These are phyloP conservation scores for Pyrrhia umbra DNA, from an alignment of 2,888 invertebrate genomes.

Conservation along the genomic window DNA sequence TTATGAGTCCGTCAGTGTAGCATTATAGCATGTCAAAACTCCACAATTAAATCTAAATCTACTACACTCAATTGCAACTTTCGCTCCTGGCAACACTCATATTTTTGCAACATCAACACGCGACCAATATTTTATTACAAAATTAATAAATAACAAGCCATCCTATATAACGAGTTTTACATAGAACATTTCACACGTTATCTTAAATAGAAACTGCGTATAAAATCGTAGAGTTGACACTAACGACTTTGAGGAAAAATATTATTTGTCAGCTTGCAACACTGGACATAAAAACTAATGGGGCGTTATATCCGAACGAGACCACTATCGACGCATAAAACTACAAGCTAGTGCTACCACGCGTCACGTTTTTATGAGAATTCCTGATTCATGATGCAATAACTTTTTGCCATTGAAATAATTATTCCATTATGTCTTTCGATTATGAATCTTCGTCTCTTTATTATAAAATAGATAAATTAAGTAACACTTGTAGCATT, in stretches of 20 bases:
- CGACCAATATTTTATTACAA: slow-evolving; percentile 42
- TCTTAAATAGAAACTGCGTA: slow-evolving; percentile 65
- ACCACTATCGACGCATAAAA: slow-evolving; percentile 75
- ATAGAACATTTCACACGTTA: slow-evolving; percentile 50
- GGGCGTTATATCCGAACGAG: slow-evolving; percentile 72
- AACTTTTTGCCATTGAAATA: not conserved
- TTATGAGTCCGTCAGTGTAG: too few species aligned
- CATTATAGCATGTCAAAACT: slow-evolving; percentile 38
- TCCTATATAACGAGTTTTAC: slow-evolving; percentile 39
- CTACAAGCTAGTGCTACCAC: slow-evolving; percentile 48
- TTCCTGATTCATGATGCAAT: not conserved
- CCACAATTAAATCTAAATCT: slow-evolving; percentile 24
- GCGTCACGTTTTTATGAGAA: not conserved
- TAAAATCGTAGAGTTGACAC: slow-evolving; percentile 63
- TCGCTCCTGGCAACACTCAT: slow-evolving; percentile 40
- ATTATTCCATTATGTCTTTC: too few species aligned
- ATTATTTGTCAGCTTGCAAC: slow-evolving; percentile 71
- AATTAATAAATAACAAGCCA: slow-evolving; percentile 28
- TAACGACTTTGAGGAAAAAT: slow-evolving; percentile 63
- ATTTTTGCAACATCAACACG: slow-evolving; percentile 46
- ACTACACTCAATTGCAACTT: slow-evolving; percentile 21
- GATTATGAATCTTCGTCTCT: too few species aligned
- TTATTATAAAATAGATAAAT: too few species aligned
- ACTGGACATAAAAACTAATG: slow-evolving; percentile 80
- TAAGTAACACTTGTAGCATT: too few species aligned